Base-by-base conservation (phyloP, 2,113 vertebrate genomes). In the Takifugu flavidus region DNA sequence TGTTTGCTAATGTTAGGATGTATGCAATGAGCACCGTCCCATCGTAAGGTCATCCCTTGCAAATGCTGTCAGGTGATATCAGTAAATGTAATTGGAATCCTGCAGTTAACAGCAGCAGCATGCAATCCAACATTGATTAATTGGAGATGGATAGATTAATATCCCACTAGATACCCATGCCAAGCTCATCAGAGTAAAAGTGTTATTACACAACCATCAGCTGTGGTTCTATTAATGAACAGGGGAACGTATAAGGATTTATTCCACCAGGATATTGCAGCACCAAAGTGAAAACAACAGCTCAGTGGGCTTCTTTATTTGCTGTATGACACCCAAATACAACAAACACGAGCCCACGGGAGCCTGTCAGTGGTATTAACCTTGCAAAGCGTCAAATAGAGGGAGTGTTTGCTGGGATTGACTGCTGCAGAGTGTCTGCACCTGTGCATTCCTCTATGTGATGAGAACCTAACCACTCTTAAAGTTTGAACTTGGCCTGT, bases 121-220 rank as follows among this genome's bases (percentile, higher is more conserved):
- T 65, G 66, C 62, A 67, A 84, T 78, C 73, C 65, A 59, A 63
- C 71, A 81, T 77, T 86, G 83, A 88, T 78, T 80, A 63, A 88
- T 86, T 81, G 78, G 68, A 82, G 56, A 75, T 52, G 67, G 61
- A 75, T 74, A 76, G 84, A 87, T 84, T 84, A 86, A 84, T 78
- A 81, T 66, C 57, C 67, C 56, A 61, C 47, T 78, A 66, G 79
- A 76, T 62, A 70, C 28, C 54, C 59, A 67, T 63, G 72, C 78
- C 77, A 71, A 82, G 71, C 72, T 82, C 79, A 84, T 89, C 72
- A 83, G 70, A 74, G 59, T 77, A 59, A 73, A 72, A 73, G 74
- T 74, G 80, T 66, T 79, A 75, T 87, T 82, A 84, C 67, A 74
- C 77, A 87, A 85, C 82, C 77, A 75, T 86, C 80, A 81, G 77